Evolutionary conservation across 2,113 vertebrate genomes (phyloP).

Genomic region (Pardalotus punctatus): DNA sequence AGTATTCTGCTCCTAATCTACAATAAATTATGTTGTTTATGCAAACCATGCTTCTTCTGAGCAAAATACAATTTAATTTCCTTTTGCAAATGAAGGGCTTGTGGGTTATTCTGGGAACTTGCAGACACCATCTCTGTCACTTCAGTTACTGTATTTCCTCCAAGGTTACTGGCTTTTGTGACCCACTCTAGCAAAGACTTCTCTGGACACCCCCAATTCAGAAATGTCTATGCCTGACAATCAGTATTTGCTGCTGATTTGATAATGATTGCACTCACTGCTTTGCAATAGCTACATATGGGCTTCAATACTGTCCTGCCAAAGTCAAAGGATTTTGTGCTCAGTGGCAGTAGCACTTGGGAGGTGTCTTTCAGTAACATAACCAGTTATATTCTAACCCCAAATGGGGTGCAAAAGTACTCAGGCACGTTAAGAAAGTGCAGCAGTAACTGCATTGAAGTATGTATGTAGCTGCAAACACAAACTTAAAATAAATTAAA

Average conservation of each 20-base stretch:
- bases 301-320: background rate
- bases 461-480: background rate
- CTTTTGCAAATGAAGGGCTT: background rate
- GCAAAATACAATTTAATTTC: background rate
- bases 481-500: background rate
- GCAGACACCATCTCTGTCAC: background rate
- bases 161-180: background rate
- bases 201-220: background rate
- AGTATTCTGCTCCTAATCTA: background rate
- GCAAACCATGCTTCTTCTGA: background rate
- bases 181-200: background rate
- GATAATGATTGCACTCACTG: background rate
- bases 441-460: background rate
- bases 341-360: background rate
- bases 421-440: background rate
- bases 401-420: accelerated
- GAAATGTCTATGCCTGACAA: background rate
- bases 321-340: background rate
- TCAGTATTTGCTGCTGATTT: background rate
- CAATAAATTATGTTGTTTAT: background rate
- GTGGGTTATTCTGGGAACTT: background rate
- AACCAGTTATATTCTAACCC: background rate
- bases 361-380: background rate
- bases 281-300: background rate
- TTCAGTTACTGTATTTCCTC: background rate